phyloP scores from a whole-genome alignment of 30 jellyfish, hydroid and myxozoan species.

The Catostylus mosaicus region DNA sequence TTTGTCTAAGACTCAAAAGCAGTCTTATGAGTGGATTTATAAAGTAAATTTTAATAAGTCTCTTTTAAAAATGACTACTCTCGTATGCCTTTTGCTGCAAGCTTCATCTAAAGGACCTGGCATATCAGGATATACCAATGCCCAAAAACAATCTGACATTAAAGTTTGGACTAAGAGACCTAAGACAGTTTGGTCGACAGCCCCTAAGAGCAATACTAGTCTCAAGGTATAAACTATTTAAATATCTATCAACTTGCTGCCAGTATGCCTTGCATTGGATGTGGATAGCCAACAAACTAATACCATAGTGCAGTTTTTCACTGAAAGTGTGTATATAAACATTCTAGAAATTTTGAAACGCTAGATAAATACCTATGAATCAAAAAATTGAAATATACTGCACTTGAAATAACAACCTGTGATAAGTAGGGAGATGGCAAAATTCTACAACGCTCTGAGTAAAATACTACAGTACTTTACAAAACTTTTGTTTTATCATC shows the following conservation, averaged over 20 bases:
- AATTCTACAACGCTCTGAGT: neutral
- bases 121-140: too few relatives aligned
- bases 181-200: too few relatives aligned
- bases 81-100: too few relatives aligned
- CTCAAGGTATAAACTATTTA: neutral
- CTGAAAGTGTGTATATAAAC: neutral
- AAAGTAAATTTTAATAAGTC: too few relatives aligned
- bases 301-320: neutral
- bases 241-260: neutral
- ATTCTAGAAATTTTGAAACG: neutral
- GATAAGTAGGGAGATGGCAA: constrained; percentile 11
- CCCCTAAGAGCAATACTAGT: neutral
- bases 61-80: too few relatives aligned
- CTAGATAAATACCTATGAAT: neutral
- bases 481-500: constrained; percentile 25
- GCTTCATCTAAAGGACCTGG: too few relatives aligned
- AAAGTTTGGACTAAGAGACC: too few relatives aligned
- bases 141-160: too few relatives aligned
- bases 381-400: neutral
- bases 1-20: too few relatives aligned
- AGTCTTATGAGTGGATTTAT: too few relatives aligned
- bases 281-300: neutral
- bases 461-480: constrained; percentile 44
- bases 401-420: neutral
- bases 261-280: neutral